Evolutionary conservation across 2,797 vertebrate species (phyloP), one percentile per base, ranked within the genome.

Genomic region (Anguilla obscura): DNA sequence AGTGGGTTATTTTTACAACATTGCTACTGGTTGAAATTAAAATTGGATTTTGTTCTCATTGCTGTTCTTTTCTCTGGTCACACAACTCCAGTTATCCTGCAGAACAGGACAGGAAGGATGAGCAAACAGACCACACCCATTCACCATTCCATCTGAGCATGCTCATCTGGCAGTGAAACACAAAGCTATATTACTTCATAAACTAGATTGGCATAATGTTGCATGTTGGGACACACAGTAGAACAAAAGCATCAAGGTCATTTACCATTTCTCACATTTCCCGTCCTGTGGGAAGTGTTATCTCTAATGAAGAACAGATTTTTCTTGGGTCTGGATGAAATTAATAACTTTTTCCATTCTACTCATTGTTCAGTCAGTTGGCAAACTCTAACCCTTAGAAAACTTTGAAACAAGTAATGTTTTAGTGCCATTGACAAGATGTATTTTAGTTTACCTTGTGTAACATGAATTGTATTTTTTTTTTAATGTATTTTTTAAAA

Each of bases 231-330:
- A 85, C 40, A n/a, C 2, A 36, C 36, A 36, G 36, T 24, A 56
- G 10, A 40, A 33, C 24, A 56, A 40, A n/a, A 52, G 18, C 30
- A 45, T 69, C 50, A 54, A 56, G 18, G 27, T 71, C 27, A 71
- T 14, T 60, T 27, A 45, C 52, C 3, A 10, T 84, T 36, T 87
- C 21, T 3, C 8, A n/a, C 45, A 84, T 10, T 80, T 40, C 50
- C 9, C 79, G 33, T 79, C 79, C 71, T 27, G 80, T 12, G 80
- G 45, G 74, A 87, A 80, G 27, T 12, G 79, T 50, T 33, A 82
- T 80, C 7, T 45, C 24, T 36, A 56, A 82, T 52, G 0, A 27
- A 54, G 10, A 60, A 33, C 21, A 80, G 18, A 66, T 48, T 66
- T 83, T 33, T 86, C 21, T 66, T 66, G 50, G 18, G 54, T 83